Percentiles rank a stretch among this genome's conserved stretches.
Conservation (phyloP, 2,113 vertebrate genomes). For the Capra hircus region DNA sequence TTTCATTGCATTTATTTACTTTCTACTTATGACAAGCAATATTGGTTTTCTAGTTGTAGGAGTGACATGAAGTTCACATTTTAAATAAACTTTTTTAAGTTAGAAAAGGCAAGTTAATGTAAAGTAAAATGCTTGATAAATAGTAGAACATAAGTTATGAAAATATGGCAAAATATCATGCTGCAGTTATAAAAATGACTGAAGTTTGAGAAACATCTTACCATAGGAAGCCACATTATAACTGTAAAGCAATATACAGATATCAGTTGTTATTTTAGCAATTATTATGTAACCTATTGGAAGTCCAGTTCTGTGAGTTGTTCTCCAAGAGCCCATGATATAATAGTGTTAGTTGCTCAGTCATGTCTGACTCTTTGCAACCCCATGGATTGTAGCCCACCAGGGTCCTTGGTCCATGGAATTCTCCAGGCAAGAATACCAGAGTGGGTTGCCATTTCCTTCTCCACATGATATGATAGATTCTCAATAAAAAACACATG, state of each 20-base stretch:
- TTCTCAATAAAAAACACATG: not conserved
- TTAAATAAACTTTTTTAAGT: slow-evolving; percentile 12
- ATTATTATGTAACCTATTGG: not conserved
- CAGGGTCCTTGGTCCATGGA: not conserved
- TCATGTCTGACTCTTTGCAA: not conserved
- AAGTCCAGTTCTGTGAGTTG: not conserved
- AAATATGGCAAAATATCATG: not conserved
- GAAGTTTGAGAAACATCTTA: not conserved
- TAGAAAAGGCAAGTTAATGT: not conserved
- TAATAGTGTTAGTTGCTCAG: not conserved
- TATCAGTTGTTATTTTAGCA: not conserved
- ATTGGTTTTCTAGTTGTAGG: not conserved
- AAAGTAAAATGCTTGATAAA: not conserved
- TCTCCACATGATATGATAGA: not conserved
- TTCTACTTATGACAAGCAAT: not conserved
- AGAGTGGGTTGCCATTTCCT: not conserved
- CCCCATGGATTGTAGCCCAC: not conserved
- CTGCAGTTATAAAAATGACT: slow-evolving; percentile 12
- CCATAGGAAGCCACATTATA: not conserved
- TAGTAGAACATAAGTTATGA: not conserved
- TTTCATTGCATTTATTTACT: slow-evolving; percentile 27
- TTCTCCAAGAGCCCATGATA: not conserved
- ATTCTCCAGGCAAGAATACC: not conserved
- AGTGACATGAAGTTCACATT: not conserved
- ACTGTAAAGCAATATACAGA: not conserved